Conservation (phyloP, 92 coral and sea anemone species). For the Palythoa caribaeorum region DNA sequence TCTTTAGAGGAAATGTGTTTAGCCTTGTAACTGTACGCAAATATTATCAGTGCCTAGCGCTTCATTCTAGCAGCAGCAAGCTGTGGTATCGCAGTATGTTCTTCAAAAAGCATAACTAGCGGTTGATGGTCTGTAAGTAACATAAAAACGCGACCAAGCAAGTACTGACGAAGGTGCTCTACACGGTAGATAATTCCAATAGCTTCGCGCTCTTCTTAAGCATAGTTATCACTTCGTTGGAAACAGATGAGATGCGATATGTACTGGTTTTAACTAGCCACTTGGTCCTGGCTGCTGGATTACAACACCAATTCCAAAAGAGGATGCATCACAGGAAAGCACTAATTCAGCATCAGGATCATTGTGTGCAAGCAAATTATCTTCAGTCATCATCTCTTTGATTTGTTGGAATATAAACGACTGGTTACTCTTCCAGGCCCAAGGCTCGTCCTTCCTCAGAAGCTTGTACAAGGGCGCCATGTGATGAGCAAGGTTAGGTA, state of each 20-base stretch:
- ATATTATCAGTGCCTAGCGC: conserved; percentile 53
- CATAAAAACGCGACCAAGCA: conserved; percentile 37
- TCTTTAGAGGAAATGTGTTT: conserved; percentile 52
- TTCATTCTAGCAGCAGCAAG: conserved; percentile 62
- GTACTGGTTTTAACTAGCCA: conserved; percentile 54
- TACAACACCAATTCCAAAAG: conserved; percentile 52
- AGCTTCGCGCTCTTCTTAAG: conserved; percentile 57
- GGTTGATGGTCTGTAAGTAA: conserved; percentile 44
- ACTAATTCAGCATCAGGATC: conserved; percentile 57
- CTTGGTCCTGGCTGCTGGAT: conserved; percentile 49
- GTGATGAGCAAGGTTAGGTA: conserved; percentile 42
- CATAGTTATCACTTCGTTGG: conserved; percentile 60
- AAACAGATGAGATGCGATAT: conserved; percentile 51
- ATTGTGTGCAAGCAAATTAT: conserved; percentile 42
- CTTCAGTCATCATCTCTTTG: conserved; percentile 37
- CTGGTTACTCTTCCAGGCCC: conserved; percentile 39
- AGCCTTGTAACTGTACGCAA: conserved; percentile 51
- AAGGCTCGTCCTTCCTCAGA: conserved; percentile 39
- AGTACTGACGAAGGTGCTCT: conserved; percentile 50
- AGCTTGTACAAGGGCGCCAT: conserved; percentile 50
- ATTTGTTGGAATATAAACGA: conserved; percentile 33
- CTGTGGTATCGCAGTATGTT: conserved; percentile 53
- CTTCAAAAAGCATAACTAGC: conserved; percentile 40
- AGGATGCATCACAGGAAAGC: conserved; percentile 62
- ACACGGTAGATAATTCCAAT: conserved; percentile 47